phyloP scores from a whole-genome alignment of 2,888 invertebrate species.

The Metalampra italica region DNA sequence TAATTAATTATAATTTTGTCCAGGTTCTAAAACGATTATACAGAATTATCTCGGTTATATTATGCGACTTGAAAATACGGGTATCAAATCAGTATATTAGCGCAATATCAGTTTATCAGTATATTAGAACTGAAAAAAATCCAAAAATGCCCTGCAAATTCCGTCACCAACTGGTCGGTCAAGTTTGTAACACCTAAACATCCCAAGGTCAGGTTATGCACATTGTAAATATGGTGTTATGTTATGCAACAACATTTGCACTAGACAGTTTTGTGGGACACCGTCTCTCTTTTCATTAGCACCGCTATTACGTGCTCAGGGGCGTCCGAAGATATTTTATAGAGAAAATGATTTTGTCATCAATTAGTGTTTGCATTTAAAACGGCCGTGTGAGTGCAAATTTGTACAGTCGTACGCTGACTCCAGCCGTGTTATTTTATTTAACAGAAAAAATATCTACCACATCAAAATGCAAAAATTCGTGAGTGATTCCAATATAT shows the following conservation, averaged over 20 bases:
- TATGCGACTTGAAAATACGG: too few species aligned
- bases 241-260: slow-evolving; percentile 27
- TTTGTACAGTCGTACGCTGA: slow-evolving; percentile 43
- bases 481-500: slow-evolving; percentile 40
- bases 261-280: slow-evolving; percentile 39
- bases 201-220: slow-evolving; percentile 22
- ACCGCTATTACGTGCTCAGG: slow-evolving; percentile 41
- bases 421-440: slow-evolving; percentile 28
- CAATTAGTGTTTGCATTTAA: slow-evolving; percentile 49
- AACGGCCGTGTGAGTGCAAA: slow-evolving; percentile 25
- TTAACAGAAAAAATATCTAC: slow-evolving; percentile 17
- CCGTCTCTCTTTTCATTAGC: slow-evolving; percentile 56
- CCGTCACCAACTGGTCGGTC: neutral
- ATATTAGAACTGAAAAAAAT: neutral
- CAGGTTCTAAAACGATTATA: too few species aligned
- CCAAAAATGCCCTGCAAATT: neutral
- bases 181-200: neutral
- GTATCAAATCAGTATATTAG: too few species aligned
- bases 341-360: slow-evolving; percentile 47
- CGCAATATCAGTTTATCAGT: too few species aligned
- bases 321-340: slow-evolving; percentile 36
- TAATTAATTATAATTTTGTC: too few species aligned
- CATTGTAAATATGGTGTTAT: neutral
- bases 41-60: too few species aligned
- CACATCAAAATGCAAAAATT: slow-evolving; percentile 51